These are phyloP conservation scores for Ctenomys sociabilis DNA, from an alignment of 2,113 vertebrate species.

Conservation along the genomic window DNA sequence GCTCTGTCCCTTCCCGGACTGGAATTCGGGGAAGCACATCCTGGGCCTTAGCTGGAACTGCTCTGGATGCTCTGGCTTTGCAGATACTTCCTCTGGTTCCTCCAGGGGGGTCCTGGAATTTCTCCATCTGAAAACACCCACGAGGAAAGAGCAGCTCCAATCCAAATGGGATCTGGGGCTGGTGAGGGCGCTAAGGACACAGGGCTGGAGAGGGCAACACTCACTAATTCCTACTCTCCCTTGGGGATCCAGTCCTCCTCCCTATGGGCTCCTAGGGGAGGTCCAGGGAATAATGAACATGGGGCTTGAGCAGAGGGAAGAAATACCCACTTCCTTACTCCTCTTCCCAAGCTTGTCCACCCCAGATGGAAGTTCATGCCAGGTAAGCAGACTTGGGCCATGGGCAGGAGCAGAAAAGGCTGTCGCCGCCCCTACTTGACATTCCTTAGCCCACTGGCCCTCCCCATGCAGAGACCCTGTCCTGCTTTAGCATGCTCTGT, in stretches of 20 bases:
- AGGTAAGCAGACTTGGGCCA: background rate
- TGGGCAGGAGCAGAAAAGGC: background rate
- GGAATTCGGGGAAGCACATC: background rate
- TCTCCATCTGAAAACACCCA: background rate
- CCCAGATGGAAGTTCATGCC: too few species aligned
- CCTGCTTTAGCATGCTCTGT: background rate
- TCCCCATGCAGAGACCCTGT: background rate
- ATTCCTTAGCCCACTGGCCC: background rate
- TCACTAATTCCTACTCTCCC: background rate
- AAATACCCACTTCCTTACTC: background rate
- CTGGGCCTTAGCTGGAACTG: background rate
- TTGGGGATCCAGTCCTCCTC: background rate
- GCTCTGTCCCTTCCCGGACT: background rate
- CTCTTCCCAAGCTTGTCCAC: accelerated
- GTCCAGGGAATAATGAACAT: background rate
- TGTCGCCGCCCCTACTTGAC: accelerated
- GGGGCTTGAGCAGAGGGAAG: background rate
- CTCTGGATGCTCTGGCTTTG: background rate
- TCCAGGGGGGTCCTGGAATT: background rate
- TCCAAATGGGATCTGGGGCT: too few species aligned
- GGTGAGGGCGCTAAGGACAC: background rate
- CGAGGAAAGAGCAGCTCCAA: background rate
- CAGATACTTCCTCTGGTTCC: background rate
- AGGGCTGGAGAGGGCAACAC: background rate
- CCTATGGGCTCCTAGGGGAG: background rate